Conservation (phyloP, 2,113 vertebrate species). For the Strigops habroptila region DNA sequence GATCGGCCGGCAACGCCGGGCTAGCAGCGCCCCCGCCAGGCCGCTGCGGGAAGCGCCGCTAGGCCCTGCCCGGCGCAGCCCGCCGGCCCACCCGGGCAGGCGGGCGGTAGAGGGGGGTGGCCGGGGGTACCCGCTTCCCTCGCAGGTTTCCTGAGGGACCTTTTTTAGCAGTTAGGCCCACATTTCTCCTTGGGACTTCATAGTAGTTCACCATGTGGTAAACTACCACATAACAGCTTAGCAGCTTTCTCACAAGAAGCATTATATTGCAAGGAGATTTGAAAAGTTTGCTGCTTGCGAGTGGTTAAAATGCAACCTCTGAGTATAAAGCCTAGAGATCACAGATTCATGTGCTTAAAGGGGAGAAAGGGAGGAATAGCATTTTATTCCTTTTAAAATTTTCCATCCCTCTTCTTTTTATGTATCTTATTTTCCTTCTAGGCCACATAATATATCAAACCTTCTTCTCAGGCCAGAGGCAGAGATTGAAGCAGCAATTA, state of each 20-base stretch:
- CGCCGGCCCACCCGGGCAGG: too few species aligned
- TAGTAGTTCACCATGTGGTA: not conserved
- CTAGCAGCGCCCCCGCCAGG: not conserved
- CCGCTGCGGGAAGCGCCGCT: not conserved
- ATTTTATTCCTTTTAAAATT: not conserved
- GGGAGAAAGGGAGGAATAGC: not conserved
- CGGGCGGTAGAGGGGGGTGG: too few species aligned
- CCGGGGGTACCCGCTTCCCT: not conserved
- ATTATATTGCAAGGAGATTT: not conserved
- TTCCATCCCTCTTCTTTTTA: not conserved
- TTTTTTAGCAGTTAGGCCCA: not conserved
- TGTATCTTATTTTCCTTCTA: not conserved
- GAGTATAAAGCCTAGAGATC: not conserved
- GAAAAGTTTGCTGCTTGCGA: not conserved
- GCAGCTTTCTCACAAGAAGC: not conserved
- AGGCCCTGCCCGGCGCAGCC: too few species aligned
- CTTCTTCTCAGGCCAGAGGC: not conserved
- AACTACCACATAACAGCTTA: not conserved
- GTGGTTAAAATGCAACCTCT: not conserved
- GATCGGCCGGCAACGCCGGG: not conserved
- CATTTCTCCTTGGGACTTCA: not conserved
- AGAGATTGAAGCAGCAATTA: slow-evolving; percentile 17
- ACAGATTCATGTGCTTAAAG: not conserved
- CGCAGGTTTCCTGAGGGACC: not conserved
- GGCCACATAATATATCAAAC: slow-evolving; percentile 6